Conservation (phyloP, 1,140 invertebrate species). For the Oryzaephilus surinamensis region DNA sequence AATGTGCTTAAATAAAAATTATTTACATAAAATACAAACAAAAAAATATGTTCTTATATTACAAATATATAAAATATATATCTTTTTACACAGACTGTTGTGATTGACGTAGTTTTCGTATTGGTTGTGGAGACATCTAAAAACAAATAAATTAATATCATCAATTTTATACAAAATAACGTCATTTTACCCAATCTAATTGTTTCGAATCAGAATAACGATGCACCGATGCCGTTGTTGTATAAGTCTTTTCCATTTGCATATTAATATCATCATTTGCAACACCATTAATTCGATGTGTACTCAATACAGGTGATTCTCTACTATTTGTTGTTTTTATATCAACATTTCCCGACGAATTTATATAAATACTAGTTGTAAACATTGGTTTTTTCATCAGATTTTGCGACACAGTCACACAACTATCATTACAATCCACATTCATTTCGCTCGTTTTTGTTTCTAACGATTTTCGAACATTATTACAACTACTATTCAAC, state of each 20-base stretch:
- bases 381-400: slow-evolving; percentile 17
- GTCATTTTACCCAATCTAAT: slow-evolving; percentile 20
- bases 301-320: too few relatives aligned
- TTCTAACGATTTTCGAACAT: slow-evolving; percentile 20
- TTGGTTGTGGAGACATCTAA: slow-evolving; percentile 21
- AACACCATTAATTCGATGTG: slow-evolving; percentile 19
- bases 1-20: not conserved
- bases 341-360: slow-evolving; percentile 25
- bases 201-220: slow-evolving; percentile 21
- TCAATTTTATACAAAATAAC: not conserved
- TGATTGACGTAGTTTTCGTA: slow-evolving; percentile 14
- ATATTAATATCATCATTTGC: slow-evolving; percentile 15
- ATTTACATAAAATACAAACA: not conserved
- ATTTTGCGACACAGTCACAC: too few relatives aligned
- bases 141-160: slow-evolving; percentile 6
- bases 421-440: not conserved
- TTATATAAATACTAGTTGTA: slow-evolving; percentile 35
- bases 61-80: not conserved
- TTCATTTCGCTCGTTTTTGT: slow-evolving; percentile 5
- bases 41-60: too few relatives aligned
- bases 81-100: slow-evolving; percentile 13
- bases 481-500: slow-evolving; percentile 21
- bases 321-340: slow-evolving; percentile 16
- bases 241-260: slow-evolving; percentile 17
- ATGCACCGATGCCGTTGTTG: slow-evolving; percentile 24